Evolutionary conservation across 2,113 vertebrate species (phyloP), one percentile per base, ranked within the genome.

Genomic region (Cacatua alba): DNA sequence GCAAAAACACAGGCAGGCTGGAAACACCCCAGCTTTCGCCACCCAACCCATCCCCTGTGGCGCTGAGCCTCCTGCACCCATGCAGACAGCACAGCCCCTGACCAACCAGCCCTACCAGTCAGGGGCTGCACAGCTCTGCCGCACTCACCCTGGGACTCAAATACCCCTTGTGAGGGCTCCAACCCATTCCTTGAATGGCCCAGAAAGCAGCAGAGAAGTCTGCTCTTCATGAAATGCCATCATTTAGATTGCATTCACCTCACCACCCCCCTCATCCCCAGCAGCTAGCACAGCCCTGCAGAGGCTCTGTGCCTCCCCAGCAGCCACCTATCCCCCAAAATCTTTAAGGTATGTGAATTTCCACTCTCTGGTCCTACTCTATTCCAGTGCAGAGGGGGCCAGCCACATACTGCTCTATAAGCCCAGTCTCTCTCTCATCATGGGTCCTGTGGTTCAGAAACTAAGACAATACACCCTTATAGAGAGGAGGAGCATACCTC

Each of bases 101-200:
- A 12, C 25, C n/a, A 39, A 33, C 35, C 70, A 72, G 46, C 39
- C 49, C 26, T 2, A 35, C 44, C 41, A 57, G 35, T 11, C 55
- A 7, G 11, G 49, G 43, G 46, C 76, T 53, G 52, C 37, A 21
- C 18, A 29, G 79, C 53, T 16, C 7, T 11, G 24, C 26, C 44
- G 72, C 44, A 4, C 63, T 83, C 59, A 48, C 18, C 67, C 26
- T 13, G 2, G 21, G 24, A 37, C 49, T 80, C 75, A 12, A 16
- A 65, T 0, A 37, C 25, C 15, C 35, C 19, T 68, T 3, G 12
- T 0, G 0, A 69, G 25, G 28, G 44, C 41, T 88, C n/a, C 72
- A 77, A 41, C 18, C 10, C 49, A 5, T 9, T 26, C 31, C 60
- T 17, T 3, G 51, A 52, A 52, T 28, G n/a, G 21, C n/a, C 43